Percentiles rank a stretch among this genome's conserved stretches.
Evolutionary conservation across 2,797 vertebrate genomes (phyloP).

Genomic region (Chiropotes sagulatus): DNA sequence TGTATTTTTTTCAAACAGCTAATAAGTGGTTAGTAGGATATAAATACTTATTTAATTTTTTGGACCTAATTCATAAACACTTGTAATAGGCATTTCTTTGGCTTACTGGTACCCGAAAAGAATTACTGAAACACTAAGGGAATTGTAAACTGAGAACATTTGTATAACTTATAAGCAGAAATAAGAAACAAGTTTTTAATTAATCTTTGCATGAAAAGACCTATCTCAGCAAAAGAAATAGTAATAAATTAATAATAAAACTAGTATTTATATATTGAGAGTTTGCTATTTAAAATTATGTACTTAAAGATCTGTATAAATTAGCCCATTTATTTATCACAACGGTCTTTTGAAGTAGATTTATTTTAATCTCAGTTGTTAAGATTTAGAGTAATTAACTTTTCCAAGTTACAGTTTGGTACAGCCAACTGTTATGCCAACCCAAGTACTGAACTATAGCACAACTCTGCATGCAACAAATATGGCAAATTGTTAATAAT

Average conservation of each 20-base stretch:
- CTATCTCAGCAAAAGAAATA: not conserved
- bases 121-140: not conserved
- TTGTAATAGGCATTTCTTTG: not conserved
- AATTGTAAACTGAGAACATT: not conserved
- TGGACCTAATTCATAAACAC: not conserved
- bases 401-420: not conserved
- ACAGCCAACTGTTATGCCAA: not conserved
- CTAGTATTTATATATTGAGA: not conserved
- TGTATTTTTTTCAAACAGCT: not conserved
- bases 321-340: not conserved
- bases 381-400: slow-evolving; percentile 3
- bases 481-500: not conserved
- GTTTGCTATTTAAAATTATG: not conserved
- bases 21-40: not conserved
- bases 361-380: slow-evolving; percentile 29
- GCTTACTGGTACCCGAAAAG: not conserved
- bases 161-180: not conserved
- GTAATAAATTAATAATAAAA: not conserved
- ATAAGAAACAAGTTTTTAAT: not conserved
- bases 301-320: slow-evolving; percentile 17
- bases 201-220: not conserved
- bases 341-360: not conserved
- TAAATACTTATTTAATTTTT: not conserved
- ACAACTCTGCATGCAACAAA: not conserved
- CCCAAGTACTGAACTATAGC: not conserved